phyloP scores from a whole-genome alignment of 2,113 vertebrate genomes.

The Athene cunicularia region DNA sequence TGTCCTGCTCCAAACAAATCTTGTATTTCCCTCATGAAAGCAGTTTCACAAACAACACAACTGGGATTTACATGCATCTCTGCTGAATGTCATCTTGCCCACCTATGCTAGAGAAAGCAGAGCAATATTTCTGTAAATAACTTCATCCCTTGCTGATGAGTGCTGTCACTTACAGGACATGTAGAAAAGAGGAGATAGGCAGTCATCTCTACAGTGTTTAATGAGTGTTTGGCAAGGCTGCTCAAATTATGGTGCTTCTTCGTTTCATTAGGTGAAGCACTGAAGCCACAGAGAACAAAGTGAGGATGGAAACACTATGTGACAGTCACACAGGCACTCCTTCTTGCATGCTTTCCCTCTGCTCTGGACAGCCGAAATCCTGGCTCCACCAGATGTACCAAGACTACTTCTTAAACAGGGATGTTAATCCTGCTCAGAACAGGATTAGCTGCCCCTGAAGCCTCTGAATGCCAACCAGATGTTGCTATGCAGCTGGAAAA shows the following conservation, averaged over 20 bases:
- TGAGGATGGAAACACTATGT: background rate
- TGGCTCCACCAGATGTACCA: background rate
- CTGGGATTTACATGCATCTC: background rate
- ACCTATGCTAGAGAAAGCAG: background rate
- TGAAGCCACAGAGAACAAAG: background rate
- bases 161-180: background rate
- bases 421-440: conserved; percentile 48
- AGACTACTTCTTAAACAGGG: conserved; percentile 3
- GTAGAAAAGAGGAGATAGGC: background rate
- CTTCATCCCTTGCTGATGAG: background rate
- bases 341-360: background rate
- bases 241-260: background rate
- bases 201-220: background rate
- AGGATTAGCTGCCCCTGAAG: conserved; percentile 63
- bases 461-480: conserved; percentile 62
- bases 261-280: background rate
- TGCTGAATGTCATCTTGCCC: background rate
- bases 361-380: background rate
- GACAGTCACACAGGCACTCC: background rate
- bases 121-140: background rate
- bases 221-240: background rate
- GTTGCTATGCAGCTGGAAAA: conserved; percentile 50
- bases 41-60: background rate
- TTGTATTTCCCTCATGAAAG: background rate
- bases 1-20: background rate